Evolutionary conservation across 2,113 vertebrate genomes (phyloP).

Genomic region (Solea solea): DNA sequence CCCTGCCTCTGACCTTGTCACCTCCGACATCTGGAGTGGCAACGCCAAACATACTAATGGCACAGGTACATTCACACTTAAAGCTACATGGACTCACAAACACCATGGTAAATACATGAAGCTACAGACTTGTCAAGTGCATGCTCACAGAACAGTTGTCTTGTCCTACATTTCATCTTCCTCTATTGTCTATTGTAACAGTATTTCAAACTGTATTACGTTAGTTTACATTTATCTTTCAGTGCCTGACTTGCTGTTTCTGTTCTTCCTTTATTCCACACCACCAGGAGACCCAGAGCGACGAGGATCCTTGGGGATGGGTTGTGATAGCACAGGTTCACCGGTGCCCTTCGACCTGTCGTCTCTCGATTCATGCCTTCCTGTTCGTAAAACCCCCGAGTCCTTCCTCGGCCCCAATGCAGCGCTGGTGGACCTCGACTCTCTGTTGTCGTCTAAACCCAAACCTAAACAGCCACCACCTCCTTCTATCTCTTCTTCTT

Average conservation of each 20-base stretch:
- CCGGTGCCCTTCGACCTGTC: constrained; percentile 85
- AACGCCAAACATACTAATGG: constrained; percentile 83
- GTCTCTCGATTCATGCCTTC: constrained; percentile 84
- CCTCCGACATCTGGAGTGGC: constrained; percentile 83
- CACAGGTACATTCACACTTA: constrained; percentile 79
- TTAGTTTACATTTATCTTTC: background rate
- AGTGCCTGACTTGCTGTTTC: background rate
- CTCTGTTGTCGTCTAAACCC: constrained; percentile 87
- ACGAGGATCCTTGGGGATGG: constrained; percentile 68
- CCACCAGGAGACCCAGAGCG: constrained; percentile 76
- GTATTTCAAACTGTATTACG: background rate
- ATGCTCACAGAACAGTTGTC: constrained; percentile 53
- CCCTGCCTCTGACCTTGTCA: constrained; percentile 78
- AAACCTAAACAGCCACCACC: constrained; percentile 82
- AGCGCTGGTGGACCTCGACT: constrained; percentile 90
- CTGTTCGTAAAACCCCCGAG: constrained; percentile 90
- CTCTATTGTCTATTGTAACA: constrained; percentile 29
- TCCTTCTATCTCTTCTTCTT: constrained; percentile 79
- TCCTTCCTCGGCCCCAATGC: constrained; percentile 93
- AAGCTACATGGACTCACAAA: constrained; percentile 32
- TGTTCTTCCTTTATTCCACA: background rate
- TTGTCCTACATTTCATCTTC: constrained; percentile 67
- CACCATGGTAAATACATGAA: constrained; percentile 6
- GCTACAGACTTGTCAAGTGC: constrained; percentile 17
- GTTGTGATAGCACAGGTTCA: constrained; percentile 77